Evolutionary conservation across 2,888 invertebrate species (phyloP).

Genomic region (Drosophila pullipes): DNA sequence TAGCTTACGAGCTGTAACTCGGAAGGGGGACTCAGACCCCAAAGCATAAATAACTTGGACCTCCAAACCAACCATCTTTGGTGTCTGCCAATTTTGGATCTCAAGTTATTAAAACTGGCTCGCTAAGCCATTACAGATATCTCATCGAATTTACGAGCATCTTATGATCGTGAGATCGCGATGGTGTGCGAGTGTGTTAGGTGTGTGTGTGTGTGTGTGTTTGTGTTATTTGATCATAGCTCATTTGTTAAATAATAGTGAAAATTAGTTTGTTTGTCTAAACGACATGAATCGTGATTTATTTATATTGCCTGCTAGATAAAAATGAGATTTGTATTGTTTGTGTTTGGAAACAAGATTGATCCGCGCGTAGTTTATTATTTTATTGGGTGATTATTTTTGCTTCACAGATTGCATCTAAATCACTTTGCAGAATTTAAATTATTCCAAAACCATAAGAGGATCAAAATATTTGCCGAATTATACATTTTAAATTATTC

Average conservation of each 20-base stretch:
- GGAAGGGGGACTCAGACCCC: background rate
- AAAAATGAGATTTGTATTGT: constrained; percentile 41
- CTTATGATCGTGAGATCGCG: constrained; percentile 47
- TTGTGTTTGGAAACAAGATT: constrained; percentile 32
- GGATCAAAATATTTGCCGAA: constrained; percentile 3
- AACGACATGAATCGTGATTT: constrained; percentile 67
- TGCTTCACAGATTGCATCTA: constrained; percentile 22
- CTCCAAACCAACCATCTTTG: constrained; percentile 40
- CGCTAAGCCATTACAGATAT: constrained; percentile 59
- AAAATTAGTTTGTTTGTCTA: constrained; percentile 70
- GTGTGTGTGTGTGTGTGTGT: constrained; percentile 9
- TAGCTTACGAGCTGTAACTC: constrained; percentile 29
- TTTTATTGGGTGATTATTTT: constrained; percentile 29
- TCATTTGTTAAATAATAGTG: constrained; percentile 77
- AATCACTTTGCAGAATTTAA: constrained; percentile 17
- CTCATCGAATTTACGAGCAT: constrained; percentile 40
- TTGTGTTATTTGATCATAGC: constrained; percentile 32
- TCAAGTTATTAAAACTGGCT: constrained; percentile 58
- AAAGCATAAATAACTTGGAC: constrained; percentile 43
- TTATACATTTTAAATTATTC: constrained; percentile 9
- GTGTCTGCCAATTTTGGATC: constrained; percentile 64
- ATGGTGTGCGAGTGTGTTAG: background rate
- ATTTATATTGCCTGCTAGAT: constrained; percentile 46
- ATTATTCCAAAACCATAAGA: background rate
- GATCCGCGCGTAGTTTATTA: constrained; percentile 11